Percentiles rank a stretch among this genome's conserved stretches.
These are phyloP conservation scores for Sinonovacula constricta DNA, from an alignment of 1,140 invertebrate genomes.

Conservation along the genomic window DNA sequence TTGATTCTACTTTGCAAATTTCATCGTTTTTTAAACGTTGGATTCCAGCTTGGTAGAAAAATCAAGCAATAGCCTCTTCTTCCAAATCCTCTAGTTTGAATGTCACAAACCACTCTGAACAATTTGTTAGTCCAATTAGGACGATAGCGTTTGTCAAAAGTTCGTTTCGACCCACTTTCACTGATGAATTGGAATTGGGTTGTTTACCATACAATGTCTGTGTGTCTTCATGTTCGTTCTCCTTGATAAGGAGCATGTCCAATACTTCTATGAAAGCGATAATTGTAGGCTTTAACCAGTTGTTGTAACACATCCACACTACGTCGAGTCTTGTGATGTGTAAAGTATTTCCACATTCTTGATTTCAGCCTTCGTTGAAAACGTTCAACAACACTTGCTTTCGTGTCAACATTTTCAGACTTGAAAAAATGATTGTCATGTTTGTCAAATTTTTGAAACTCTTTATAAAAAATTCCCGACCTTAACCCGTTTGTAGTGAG, in stretches of 20 bases:
- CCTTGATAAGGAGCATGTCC: conserved; percentile 73
- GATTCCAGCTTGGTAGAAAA: not conserved
- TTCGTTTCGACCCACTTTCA: conserved; percentile 5
- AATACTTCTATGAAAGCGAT: conserved; percentile 76
- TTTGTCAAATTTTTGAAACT: conserved; percentile 35
- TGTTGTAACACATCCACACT: conserved; percentile 75
- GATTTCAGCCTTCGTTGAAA: conserved; percentile 79
- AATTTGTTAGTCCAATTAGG: not conserved
- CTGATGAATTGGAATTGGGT: not conserved
- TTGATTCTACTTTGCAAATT: conserved; percentile 1
- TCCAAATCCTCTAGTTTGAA: conserved; percentile 5
- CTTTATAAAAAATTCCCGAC: conserved; percentile 40
- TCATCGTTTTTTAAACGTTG: conserved; percentile 17
- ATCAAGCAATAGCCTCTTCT: not conserved
- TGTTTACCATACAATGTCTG: conserved; percentile 2
- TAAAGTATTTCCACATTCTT: conserved; percentile 78
- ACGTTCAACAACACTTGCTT: conserved; percentile 79
- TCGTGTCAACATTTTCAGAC: conserved; percentile 72
- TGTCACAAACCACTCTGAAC: not conserved
- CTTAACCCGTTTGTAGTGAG: conserved; percentile 42
- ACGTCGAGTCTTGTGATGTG: conserved; percentile 73
- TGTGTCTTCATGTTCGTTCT: conserved; percentile 25
- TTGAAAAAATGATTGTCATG: conserved; percentile 25
- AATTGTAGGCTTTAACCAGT: conserved; percentile 77
- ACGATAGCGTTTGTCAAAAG: not conserved